Conservation (phyloP, 2,888 invertebrate species). For the Bugula neritina region DNA sequence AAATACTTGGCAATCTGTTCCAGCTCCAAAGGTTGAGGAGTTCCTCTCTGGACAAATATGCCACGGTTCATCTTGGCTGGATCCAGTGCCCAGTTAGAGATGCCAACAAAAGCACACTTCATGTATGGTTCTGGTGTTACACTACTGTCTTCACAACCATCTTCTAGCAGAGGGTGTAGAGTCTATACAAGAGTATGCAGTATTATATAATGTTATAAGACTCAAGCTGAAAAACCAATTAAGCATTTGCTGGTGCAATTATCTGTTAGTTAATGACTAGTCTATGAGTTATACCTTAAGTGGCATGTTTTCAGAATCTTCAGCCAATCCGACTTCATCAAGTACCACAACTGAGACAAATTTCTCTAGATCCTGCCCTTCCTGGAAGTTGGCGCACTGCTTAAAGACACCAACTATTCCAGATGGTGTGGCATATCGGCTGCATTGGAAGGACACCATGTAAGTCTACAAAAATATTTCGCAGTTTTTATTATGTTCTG, state of each 20-base stretch:
- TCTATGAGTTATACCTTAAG: conserved; percentile 37
- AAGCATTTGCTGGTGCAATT: too few relatives aligned
- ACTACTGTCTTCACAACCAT: conserved; percentile 43
- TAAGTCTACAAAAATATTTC: conserved; percentile 38
- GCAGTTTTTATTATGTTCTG: too few relatives aligned
- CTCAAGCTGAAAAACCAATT: background rate
- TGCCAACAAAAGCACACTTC: conserved; percentile 50
- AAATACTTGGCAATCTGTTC: conserved; percentile 36
- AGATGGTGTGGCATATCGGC: conserved; percentile 45
- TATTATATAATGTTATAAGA: background rate
- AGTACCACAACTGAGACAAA: conserved; percentile 48
- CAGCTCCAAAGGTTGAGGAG: conserved; percentile 35
- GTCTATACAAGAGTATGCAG: conserved; percentile 35
- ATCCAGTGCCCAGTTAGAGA: conserved; percentile 53
- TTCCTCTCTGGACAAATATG: conserved; percentile 43
- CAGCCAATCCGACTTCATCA: conserved; percentile 49
- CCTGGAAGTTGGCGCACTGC: conserved; percentile 45
- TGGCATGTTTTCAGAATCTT: conserved; percentile 48
- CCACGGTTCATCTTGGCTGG: conserved; percentile 52
- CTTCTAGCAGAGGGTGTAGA: conserved; percentile 47
- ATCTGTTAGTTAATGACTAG: too few relatives aligned
- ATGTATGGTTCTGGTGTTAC: conserved; percentile 39
- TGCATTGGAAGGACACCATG: conserved; percentile 50
- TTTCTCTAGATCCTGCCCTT: conserved; percentile 37
- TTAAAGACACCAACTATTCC: conserved; percentile 44